These are phyloP conservation scores for Solen grandis DNA, from an alignment of 1,140 invertebrate species.

Conservation along the genomic window DNA sequence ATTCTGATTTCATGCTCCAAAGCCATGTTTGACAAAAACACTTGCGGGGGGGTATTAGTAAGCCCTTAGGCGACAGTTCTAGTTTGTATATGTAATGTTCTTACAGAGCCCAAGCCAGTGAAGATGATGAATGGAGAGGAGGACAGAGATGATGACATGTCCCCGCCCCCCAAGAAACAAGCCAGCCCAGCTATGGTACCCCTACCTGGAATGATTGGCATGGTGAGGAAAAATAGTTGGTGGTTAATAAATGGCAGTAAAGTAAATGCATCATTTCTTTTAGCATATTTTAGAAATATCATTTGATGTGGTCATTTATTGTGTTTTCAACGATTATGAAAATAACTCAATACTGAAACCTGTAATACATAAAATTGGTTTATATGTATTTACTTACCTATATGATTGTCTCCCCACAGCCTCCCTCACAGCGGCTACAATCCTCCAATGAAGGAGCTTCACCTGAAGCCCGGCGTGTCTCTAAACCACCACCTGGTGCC, in stretches of 20 bases:
- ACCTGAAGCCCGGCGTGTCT: slow-evolving; percentile 29
- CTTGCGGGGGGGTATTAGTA: no score
- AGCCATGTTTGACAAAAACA: no score
- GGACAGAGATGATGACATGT: slow-evolving; percentile 13
- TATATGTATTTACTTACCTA: background rate
- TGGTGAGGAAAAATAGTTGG: slow-evolving; percentile 4
- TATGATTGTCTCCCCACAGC: slow-evolving; percentile 9
- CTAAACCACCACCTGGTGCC: slow-evolving; percentile 43
- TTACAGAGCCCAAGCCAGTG: slow-evolving; percentile 34
- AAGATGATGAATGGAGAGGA: slow-evolving; percentile 14
- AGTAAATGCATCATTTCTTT: no score
- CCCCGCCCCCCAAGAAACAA: slow-evolving; percentile 46
- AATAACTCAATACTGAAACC: background rate
- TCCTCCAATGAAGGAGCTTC: no score
- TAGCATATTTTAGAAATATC: no score
- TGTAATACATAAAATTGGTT: background rate
- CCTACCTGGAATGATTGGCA: slow-evolving; percentile 29
- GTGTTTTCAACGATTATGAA: background rate
- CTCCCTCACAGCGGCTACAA: slow-evolving; percentile 28
- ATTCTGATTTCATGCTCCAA: no score
- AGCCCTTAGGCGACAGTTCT: no score
- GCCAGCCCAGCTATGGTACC: slow-evolving; percentile 34
- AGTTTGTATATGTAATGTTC: no score
- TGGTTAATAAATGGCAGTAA: no score
- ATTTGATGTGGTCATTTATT: background rate